Evolutionary conservation across 2,113 vertebrate species (phyloP).

Genomic region (Ageneiosus marmoratus): DNA sequence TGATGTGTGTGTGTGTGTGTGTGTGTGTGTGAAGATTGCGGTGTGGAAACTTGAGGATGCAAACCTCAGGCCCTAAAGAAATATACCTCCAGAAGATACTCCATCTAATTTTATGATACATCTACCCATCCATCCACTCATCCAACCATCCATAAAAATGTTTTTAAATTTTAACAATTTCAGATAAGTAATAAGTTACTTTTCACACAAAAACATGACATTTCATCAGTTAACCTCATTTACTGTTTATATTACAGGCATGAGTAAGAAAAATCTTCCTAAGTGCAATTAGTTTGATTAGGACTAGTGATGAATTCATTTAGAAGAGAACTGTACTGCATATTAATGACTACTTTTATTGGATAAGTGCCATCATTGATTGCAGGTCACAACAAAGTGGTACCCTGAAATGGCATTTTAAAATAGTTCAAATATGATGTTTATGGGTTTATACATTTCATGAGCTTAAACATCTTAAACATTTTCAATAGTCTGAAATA

Average conservation of each 20-base stretch:
- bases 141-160: no score
- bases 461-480: not conserved
- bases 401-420: not conserved
- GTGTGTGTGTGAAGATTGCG: no score
- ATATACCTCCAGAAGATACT: no score
- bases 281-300: not conserved
- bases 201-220: no score
- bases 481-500: not conserved
- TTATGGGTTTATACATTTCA: not conserved
- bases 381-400: not conserved
- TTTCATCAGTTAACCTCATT: not conserved
- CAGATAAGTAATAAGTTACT: no score
- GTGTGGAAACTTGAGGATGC: no score
- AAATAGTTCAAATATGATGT: not conserved
- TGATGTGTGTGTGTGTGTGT: no score
- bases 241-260: no score
- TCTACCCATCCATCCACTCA: no score
- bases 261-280: not conserved
- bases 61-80: no score
- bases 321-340: not conserved
- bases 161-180: no score
- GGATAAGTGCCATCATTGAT: not conserved
- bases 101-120: no score
- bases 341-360: not conserved
- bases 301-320: not conserved